Evolutionary conservation across 1,140 invertebrate species (phyloP).

Genomic region (Mesaphorura yosii): DNA sequence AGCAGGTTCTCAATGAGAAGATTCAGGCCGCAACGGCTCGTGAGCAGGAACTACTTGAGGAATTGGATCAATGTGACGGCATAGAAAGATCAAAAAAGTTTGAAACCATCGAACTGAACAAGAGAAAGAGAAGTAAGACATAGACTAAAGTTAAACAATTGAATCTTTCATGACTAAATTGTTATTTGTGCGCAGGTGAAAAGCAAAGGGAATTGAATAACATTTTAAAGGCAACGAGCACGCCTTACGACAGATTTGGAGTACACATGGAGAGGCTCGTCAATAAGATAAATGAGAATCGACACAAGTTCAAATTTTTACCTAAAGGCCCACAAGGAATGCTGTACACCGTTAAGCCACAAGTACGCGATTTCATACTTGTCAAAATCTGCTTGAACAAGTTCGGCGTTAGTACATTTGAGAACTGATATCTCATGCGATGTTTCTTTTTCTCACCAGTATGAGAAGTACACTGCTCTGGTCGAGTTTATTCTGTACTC

Average conservation of each 20-base stretch:
- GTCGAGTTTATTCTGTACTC: neutral
- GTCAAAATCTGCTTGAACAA: too few relatives aligned
- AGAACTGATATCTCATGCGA: too few relatives aligned
- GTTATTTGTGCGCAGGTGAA: neutral
- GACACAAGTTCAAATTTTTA: neutral
- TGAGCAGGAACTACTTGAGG: too few relatives aligned
- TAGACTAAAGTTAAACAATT: too few relatives aligned
- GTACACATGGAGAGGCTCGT: neutral
- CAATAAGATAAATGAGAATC: neutral
- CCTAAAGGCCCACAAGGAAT: neutral
- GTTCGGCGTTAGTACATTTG: too few relatives aligned
- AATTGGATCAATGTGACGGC: neutral
- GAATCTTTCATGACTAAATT: too few relatives aligned
- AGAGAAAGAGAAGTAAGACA: too few relatives aligned
- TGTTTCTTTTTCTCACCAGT: neutral
- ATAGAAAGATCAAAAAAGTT: neutral
- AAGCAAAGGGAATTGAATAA: neutral
- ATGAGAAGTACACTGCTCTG: neutral
- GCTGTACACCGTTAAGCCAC: conserved; percentile 1
- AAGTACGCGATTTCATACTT: too few relatives aligned
- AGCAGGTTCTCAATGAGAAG: too few relatives aligned
- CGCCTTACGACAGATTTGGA: neutral
- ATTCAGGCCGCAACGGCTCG: too few relatives aligned
- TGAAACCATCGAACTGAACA: too few relatives aligned
- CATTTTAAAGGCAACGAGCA: neutral